Base-by-base conservation (phyloP, 2,888 invertebrate genomes). In the Ormyrus rosae region DNA sequence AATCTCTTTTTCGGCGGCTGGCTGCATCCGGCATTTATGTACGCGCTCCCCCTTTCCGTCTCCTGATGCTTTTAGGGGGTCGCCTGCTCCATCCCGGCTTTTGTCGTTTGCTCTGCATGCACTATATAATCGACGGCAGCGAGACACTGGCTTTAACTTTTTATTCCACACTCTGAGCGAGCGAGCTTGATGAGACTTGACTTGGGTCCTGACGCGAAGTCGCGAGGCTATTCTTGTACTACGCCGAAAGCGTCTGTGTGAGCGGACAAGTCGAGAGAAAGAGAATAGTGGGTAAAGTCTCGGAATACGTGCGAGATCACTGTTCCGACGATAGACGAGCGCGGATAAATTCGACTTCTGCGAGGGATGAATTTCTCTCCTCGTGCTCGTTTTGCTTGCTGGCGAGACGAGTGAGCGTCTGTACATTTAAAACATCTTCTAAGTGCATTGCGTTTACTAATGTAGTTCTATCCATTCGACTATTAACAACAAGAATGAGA, bases 11-110 rank as follows among this genome's bases (percentile, higher is more conserved):
- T 34, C 19, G 45, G 60, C 76, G 6, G 69, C 9, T 58, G 34
- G 51, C 58, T 46, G 72, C 78, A 71, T 74, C 75, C 73, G 78
- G 78, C 72, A 64, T 64, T 79, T 51, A 58, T 11, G 45, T 67
- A 48, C 34, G n/a, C 53, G n/a, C 53, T 11, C 13, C 34, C 34
- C 34, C 60, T 13, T 5, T 56, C 61, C 11, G 11, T 34, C 19
- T 45, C 1, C 9, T 58, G 72, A 72, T 69, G 68, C 74, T 74
- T 74, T 78, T 78, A 78, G 13, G 71, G 60, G 56, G 19, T 8
- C 50, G 55, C 19, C 63, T 0, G 3, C 65, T 63, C 53, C 48
- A n/a, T 64, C 73, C 11, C 68, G 6, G 10, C 48, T 19, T 34
- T 55, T 55, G 53, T 11, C 34, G 19, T 61, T 34, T 8, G 11